Conservation (phyloP, 2,797 vertebrate genomes). For the Harpia harpyja region DNA sequence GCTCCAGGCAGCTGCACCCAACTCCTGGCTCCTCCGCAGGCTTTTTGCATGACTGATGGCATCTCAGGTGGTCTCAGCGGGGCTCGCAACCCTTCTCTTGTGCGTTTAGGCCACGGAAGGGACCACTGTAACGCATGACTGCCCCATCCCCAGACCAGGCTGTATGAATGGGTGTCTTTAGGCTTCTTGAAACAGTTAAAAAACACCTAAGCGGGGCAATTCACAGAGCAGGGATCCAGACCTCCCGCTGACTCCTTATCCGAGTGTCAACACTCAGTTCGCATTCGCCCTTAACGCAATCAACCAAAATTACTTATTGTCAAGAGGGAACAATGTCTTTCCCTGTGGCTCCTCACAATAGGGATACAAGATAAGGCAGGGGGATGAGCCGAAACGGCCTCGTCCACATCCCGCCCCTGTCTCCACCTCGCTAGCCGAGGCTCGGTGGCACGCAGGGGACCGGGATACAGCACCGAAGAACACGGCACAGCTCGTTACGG, state of each 20-base stretch:
- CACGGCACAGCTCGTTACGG: rapidly evolving
- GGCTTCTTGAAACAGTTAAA: background rate
- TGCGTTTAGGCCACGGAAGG: background rate
- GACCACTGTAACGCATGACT: background rate
- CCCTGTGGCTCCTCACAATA: background rate
- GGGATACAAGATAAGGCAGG: background rate
- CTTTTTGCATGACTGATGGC: rapidly evolving
- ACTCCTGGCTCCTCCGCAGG: background rate
- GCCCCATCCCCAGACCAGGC: background rate
- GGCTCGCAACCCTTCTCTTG: background rate
- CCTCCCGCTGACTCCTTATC: background rate
- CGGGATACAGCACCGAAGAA: background rate
- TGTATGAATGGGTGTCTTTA: background rate
- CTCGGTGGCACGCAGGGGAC: background rate
- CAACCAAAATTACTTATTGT: background rate
- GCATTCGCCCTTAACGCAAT: background rate
- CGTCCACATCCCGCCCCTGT: background rate
- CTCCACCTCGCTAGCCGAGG: background rate
- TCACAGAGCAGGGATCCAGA: background rate
- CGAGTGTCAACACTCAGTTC: rapidly evolving
- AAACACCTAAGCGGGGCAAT: background rate
- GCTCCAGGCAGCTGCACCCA: background rate
- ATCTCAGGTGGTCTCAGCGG: rapidly evolving
- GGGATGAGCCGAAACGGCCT: background rate
- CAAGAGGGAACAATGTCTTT: background rate